A percentile compares a stretch with the other conserved stretches of the same genome.
Evolutionary conservation across 2,113 vertebrate genomes (phyloP).

Genomic region (Diadophis punctatus): DNA sequence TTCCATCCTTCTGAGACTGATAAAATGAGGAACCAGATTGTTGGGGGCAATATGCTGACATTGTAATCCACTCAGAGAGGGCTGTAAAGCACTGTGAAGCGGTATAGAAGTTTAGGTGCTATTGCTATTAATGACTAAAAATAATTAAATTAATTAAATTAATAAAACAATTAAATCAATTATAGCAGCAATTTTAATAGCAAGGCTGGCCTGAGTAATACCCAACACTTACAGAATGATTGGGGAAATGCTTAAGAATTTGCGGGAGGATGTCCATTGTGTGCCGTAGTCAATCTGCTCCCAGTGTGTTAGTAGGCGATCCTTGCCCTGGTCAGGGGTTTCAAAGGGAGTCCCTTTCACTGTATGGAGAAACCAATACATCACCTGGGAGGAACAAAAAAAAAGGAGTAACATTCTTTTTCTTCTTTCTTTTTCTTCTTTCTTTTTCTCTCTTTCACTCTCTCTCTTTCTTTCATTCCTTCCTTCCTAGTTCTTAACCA

Average conservation of each 20-base stretch:
- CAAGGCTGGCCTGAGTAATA: not conserved
- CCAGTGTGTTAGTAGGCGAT: constrained; percentile 90
- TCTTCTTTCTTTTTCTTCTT: no score
- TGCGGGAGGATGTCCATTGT: constrained; percentile 89
- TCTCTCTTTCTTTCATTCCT: not conserved
- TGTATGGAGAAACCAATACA: constrained; percentile 90
- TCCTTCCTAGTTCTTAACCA: not conserved
- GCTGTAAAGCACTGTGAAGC: not conserved
- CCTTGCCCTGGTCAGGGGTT: constrained; percentile 90
- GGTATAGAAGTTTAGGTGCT: not conserved
- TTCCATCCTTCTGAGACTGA: not conserved
- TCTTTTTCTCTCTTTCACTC: no score
- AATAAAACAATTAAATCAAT: not conserved
- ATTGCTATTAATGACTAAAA: not conserved
- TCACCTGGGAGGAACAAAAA: constrained; percentile 68
- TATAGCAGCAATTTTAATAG: not conserved
- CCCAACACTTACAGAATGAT: constrained; percentile 82
- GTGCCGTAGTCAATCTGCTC: constrained; percentile 92
- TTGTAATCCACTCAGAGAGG: not conserved
- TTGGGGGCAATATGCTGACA: not conserved
- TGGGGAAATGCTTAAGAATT: constrained; percentile 91
- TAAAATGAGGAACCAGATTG: not conserved
- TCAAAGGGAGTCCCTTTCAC: constrained; percentile 94
- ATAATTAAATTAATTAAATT: not conserved
- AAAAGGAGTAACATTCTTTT: not conserved